Base-by-base conservation (phyloP, 2,797 vertebrate genomes). In the Nasua narica region DNA sequence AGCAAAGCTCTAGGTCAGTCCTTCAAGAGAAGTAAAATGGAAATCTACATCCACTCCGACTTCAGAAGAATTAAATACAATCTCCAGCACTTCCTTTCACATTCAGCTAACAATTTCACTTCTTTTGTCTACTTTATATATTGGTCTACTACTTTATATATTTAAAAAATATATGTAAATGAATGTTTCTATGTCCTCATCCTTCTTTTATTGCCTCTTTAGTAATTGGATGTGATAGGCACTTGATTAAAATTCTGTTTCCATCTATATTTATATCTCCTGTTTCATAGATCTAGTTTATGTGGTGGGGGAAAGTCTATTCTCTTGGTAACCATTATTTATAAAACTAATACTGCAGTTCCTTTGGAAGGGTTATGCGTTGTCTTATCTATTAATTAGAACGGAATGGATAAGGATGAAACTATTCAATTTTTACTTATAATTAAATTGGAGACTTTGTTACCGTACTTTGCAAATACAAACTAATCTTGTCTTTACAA, bases 131-230 rank as follows among this genome's bases (percentile, higher is more conserved):
- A 2, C 46, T 87, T 83, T 69, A n/a, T 18, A 25, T 46, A 40
- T 35, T 14, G 35, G 46, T 58, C 10, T 8, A n/a, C n/a, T n/a
- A n/a, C n/a, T n/a, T n/a, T n/a, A n/a, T n/a, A n/a, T n/a, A n/a
- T n/a, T n/a, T n/a, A n/a, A n/a, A n/a, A n/a, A n/a, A n/a, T 72
- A 35, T 74, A 84, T 87, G 79, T 70, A 90, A 87, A 79, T 87
- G 37, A 86, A 15, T 54, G 29, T 52, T 83, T 90, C 60, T 62
- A 0, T 23, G n/a, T n/a, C 50, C 16, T 90, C 32, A 70, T 76
- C 84, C 29, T 83, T 81, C 40, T 83, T 85, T 76, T 40, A 54
- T 62, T 52, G 32, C 27, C 14, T 85, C 9, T 58, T 65, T 62
- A 54, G 54, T 76, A 60, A 87, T 58, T 83, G 58, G 27, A 81